These are phyloP conservation scores for Calephelis virginiensis DNA, from an alignment of 1,140 invertebrate species.

Conservation along the genomic window DNA sequence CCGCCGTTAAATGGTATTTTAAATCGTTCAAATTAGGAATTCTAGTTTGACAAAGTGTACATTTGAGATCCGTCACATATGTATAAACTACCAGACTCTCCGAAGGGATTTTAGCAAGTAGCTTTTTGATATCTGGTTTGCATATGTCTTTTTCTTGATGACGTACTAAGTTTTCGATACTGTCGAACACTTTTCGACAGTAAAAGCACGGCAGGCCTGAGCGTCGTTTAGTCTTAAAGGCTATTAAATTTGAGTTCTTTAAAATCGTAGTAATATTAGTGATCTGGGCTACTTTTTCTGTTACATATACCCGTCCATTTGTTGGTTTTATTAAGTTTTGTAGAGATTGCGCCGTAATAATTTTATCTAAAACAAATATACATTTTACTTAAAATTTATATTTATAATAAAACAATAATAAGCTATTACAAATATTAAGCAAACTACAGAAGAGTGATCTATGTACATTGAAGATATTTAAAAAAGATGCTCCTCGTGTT, in stretches of 20 bases:
- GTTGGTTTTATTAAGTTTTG: slow-evolving; percentile 22
- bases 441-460: too few relatives aligned
- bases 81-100: slow-evolving; percentile 43
- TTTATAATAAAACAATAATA: too few relatives aligned
- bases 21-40: slow-evolving; percentile 39
- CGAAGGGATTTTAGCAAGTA: slow-evolving; percentile 31
- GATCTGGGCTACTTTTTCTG: slow-evolving; percentile 35
- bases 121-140: slow-evolving; percentile 37
- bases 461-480: too few relatives aligned
- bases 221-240: slow-evolving; percentile 42
- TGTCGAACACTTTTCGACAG: slow-evolving; percentile 38
- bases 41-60: slow-evolving; percentile 38
- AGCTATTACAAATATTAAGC: too few relatives aligned
- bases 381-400: too few relatives aligned
- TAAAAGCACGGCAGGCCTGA: slow-evolving; percentile 41
- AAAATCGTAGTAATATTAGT: slow-evolving; percentile 39
- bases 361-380: slow-evolving; percentile 29
- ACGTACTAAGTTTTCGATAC: slow-evolving; percentile 30
- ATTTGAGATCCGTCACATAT: slow-evolving; percentile 44
- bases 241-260: slow-evolving; percentile 42
- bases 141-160: slow-evolving; percentile 39
- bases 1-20: slow-evolving; percentile 39
- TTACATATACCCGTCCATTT: slow-evolving; percentile 28
- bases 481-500: too few relatives aligned
- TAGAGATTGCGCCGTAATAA: slow-evolving; percentile 30